Percentiles rank a stretch among this genome's conserved stretches.
phyloP scores from a whole-genome alignment of 2,797 vertebrate species.

The Microtus obscurus region DNA sequence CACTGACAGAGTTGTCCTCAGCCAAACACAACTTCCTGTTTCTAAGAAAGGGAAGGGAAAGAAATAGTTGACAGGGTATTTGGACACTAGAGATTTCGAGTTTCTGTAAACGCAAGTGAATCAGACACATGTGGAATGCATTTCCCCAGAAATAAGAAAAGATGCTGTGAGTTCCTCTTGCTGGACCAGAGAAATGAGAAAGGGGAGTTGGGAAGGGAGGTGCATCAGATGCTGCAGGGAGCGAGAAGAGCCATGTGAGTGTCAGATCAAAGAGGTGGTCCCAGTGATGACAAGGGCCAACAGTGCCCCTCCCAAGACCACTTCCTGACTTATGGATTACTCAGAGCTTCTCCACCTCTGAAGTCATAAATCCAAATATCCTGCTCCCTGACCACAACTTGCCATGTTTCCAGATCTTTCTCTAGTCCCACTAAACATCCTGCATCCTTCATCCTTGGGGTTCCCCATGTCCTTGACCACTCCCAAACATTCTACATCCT shows the following conservation, averaged over 20 bases:
- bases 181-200: slow-evolving; percentile 61
- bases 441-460: background rate
- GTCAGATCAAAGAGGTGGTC: slow-evolving; percentile 13
- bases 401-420: slow-evolving; percentile 17
- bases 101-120: slow-evolving; percentile 79
- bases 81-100: slow-evolving; percentile 70
- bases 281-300: slow-evolving; percentile 14
- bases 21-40: slow-evolving; percentile 83
- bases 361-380: slow-evolving; percentile 46
- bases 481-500: background rate
- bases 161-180: slow-evolving; percentile 64
- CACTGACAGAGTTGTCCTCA: slow-evolving; percentile 30
- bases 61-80: slow-evolving; percentile 75
- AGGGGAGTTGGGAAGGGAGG: background rate
- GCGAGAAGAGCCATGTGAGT: background rate
- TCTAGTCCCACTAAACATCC: background rate
- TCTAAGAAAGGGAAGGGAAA: slow-evolving; percentile 79
- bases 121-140: slow-evolving; percentile 82
- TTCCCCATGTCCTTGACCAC: background rate
- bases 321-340: slow-evolving; percentile 60
- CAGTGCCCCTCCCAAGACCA: background rate
- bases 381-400: background rate
- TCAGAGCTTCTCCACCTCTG: slow-evolving; percentile 63
- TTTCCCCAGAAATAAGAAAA: slow-evolving; percentile 79
- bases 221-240: background rate